Evolutionary conservation across 2,113 vertebrate genomes (phyloP).

Genomic region (Todiramphus chloris): DNA sequence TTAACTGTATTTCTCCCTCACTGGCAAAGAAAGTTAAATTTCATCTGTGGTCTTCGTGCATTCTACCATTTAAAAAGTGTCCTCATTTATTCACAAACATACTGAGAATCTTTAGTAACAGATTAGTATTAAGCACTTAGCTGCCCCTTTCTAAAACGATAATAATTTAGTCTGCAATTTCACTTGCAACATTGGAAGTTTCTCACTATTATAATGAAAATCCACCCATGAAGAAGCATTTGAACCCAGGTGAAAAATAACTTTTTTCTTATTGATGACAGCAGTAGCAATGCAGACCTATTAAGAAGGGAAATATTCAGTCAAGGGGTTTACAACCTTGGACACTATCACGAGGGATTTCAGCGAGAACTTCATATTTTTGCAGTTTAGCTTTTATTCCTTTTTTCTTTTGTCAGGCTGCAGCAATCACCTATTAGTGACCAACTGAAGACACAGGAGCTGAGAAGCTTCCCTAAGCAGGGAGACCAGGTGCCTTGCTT

Average conservation of each 20-base stretch:
- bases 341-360: background rate
- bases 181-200: conserved; percentile 33
- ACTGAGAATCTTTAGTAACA: background rate
- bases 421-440: background rate
- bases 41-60: background rate
- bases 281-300: conserved; percentile 8
- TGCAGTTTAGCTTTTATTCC: background rate
- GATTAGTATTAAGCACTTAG: background rate
- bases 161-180: conserved; percentile 61
- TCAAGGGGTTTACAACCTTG: conserved; percentile 4
- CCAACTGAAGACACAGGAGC: background rate
- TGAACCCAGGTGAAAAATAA: conserved; percentile 47
- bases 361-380: background rate
- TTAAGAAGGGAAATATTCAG: conserved; percentile 29
- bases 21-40: background rate
- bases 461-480: background rate
- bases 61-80: background rate
- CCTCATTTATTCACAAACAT: background rate
- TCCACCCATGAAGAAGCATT: conserved; percentile 6
- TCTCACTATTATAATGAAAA: conserved; percentile 50
- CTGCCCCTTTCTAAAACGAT: conserved; percentile 18
- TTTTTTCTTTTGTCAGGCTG: background rate
- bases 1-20: background rate
- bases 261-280: conserved; percentile 56
- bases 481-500: background rate